These are phyloP conservation scores for Nerophis lumbriciformis DNA, from an alignment of 2,113 vertebrate species.

Conservation along the genomic window DNA sequence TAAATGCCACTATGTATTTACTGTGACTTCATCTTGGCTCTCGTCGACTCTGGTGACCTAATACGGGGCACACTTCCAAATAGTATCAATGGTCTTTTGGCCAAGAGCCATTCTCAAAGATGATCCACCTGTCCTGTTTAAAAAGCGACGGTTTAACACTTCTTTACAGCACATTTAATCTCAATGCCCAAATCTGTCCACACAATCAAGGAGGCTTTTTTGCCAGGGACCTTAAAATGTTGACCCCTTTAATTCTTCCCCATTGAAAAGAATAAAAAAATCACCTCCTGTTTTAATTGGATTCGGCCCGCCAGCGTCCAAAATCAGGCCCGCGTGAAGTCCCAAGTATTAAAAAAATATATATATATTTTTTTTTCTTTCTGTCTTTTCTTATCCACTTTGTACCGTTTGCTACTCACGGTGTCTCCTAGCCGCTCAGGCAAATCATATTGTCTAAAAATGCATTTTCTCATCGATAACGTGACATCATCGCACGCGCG, in stretches of 20 bases:
- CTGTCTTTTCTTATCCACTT: too few relatives aligned
- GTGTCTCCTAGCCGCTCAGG: too few relatives aligned
- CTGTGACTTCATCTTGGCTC: conserved; percentile 14
- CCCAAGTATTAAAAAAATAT: too few relatives aligned
- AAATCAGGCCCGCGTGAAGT: too few relatives aligned
- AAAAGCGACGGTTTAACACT: conserved; percentile 63
- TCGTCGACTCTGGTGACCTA: neutral
- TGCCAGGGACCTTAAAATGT: conserved; percentile 50
- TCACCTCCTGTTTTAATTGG: conserved; percentile 59
- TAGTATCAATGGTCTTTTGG: conserved; percentile 37
- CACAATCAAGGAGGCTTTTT: conserved; percentile 64
- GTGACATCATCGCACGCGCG: too few relatives aligned
- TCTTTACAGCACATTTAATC: conserved; percentile 67
- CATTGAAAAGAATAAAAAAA: conserved; percentile 26
- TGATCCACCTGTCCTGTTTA: conserved; percentile 57
- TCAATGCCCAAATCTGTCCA: conserved; percentile 62
- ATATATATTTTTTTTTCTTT: too few relatives aligned
- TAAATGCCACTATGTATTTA: conserved; percentile 38
- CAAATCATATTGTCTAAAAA: too few relatives aligned
- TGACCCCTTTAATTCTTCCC: neutral
- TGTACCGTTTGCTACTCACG: too few relatives aligned
- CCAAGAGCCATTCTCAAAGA: conserved; percentile 56
- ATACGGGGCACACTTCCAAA: conserved; percentile 19
- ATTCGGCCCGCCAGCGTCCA: too few relatives aligned
- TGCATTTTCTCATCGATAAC: too few relatives aligned